A percentile compares a stretch with the other conserved stretches of the same genome.
Evolutionary conservation across 1,140 invertebrate genomes (phyloP).

Genomic region (Calosoma granatense): DNA sequence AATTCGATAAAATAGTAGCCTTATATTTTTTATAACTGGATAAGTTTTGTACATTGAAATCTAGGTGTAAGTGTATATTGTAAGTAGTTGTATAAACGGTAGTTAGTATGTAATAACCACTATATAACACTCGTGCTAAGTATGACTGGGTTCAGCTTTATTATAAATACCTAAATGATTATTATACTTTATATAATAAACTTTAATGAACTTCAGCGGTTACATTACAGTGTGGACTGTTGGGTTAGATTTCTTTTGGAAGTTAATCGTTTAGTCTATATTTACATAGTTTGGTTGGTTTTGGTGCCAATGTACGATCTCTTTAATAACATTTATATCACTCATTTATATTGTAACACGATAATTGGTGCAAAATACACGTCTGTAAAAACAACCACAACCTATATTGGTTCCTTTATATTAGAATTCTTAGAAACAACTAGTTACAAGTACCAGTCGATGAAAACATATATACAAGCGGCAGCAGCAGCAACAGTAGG

Average conservation of each 20-base stretch:
- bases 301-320: conserved; percentile 26
- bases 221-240: conserved; percentile 16
- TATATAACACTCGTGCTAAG: conserved; percentile 6
- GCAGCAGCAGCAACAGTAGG: too few relatives aligned
- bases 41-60: conserved; percentile 33
- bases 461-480: too few relatives aligned
- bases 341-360: conserved; percentile 6
- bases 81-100: conserved; percentile 21
- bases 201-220: conserved; percentile 9
- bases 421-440: too few relatives aligned
- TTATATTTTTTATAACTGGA: conserved; percentile 32
- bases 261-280: conserved; percentile 10
- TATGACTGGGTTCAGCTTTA: conserved; percentile 6
- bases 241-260: conserved; percentile 13
- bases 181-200: conserved; percentile 12
- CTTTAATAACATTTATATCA: conserved; percentile 17
- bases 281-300: conserved; percentile 17
- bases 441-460: too few relatives aligned
- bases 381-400: neutral
- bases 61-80: conserved; percentile 24
- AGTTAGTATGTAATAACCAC: conserved; percentile 12
- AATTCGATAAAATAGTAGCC: conserved; percentile 22
- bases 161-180: neutral
- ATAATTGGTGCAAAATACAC: conserved; percentile 6
- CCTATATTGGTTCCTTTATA: neutral